A percentile compares a stretch with the other conserved stretches of the same genome.
Conservation (phyloP, 92 coral and sea anemone genomes). For the Blastomussa wellsi region DNA sequence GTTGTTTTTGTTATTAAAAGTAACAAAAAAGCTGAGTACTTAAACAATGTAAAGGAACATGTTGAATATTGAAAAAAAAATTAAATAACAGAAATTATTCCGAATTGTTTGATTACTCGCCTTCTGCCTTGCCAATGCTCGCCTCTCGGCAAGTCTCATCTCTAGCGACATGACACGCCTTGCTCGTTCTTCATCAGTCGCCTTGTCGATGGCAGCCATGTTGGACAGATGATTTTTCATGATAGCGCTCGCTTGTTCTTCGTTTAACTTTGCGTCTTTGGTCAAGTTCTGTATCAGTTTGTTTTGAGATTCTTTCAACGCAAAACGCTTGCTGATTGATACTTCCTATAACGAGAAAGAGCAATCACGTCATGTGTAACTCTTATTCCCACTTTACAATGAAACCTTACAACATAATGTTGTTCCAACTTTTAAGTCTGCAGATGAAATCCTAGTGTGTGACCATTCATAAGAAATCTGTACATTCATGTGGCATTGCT, state of each 20-base stretch:
- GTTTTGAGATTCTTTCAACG: constrained; percentile 87
- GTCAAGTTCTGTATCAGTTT: constrained; percentile 76
- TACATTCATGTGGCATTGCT: neutral
- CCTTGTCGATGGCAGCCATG: constrained; percentile 88
- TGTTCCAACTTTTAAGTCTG: neutral
- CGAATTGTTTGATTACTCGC: constrained; percentile 6
- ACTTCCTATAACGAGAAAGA: constrained; percentile 63
- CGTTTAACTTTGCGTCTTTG: constrained; percentile 73
- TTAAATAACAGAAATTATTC: too few species aligned
- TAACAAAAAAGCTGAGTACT: too few species aligned
- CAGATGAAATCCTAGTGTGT: too few species aligned
- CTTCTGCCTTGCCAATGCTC: constrained; percentile 83
- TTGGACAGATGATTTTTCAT: constrained; percentile 78
- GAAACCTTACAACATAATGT: neutral
- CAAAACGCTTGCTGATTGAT: constrained; percentile 82
- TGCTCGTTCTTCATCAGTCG: constrained; percentile 87
- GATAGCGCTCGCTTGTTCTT: constrained; percentile 77
- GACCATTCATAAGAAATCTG: neutral
- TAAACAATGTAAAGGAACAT: too few species aligned
- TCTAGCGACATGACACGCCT: constrained; percentile 91
- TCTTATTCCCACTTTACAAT: neutral
- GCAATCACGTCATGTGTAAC: neutral
- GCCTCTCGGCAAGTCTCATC: constrained; percentile 90
- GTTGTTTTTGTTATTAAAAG: too few species aligned
- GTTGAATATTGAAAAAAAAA: too few species aligned